phyloP scores from a whole-genome alignment of 2,888 invertebrate species.

The Cephus pygmeus region DNA sequence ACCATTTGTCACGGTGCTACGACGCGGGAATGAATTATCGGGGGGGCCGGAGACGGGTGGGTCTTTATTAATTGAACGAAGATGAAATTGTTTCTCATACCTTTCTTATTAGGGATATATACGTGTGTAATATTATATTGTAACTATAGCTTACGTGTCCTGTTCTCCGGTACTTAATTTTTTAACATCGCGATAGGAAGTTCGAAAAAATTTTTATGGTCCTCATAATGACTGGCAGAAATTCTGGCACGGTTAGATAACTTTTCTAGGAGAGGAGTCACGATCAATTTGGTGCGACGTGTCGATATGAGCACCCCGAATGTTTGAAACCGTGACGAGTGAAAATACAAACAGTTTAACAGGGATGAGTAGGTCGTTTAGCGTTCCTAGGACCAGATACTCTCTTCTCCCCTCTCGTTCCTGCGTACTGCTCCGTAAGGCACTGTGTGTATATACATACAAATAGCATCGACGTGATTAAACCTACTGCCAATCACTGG shows the following conservation, averaged over 20 bases:
- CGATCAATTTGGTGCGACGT: slow-evolving; percentile 46
- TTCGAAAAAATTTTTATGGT: neutral
- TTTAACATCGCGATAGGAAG: neutral
- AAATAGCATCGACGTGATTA: neutral
- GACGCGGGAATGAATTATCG: neutral
- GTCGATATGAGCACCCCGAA: slow-evolving; percentile 55
- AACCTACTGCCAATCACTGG: neutral
- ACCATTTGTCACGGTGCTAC: neutral
- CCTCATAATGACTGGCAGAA: neutral
- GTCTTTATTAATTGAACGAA: neutral
- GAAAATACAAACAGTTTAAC: slow-evolving; percentile 64
- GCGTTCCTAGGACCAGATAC: slow-evolving; percentile 40
- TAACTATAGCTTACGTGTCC: neutral
- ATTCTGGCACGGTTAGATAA: neutral
- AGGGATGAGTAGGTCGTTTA: slow-evolving; percentile 61
- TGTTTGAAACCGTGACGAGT: slow-evolving; percentile 58
- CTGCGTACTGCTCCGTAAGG: neutral
- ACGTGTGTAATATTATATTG: too few species aligned
- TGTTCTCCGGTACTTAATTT: neutral
- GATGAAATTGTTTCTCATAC: neutral
- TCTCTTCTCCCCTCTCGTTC: slow-evolving; percentile 7
- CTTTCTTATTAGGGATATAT: neutral
- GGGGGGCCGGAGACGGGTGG: neutral
- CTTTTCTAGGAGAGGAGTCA: slow-evolving; percentile 37
- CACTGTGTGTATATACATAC: neutral